Evolutionary conservation across 2,113 vertebrate genomes (phyloP), one percentile per base, ranked within the genome.

Genomic region (Penelope pileata): DNA sequence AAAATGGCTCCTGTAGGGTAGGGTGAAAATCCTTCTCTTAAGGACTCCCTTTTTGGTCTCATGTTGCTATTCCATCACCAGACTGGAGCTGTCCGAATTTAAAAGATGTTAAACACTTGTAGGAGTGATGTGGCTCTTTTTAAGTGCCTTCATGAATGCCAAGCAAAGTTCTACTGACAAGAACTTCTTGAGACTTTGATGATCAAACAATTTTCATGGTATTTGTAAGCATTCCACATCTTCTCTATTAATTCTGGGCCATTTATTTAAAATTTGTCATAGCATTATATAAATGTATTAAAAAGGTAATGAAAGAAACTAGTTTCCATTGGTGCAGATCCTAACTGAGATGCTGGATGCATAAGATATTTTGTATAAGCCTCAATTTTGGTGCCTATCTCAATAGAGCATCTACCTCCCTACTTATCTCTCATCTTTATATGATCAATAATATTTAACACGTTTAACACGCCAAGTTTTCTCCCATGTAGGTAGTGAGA

Each of bases 381-480:
- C 80, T 88, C 85, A 32, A 14, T 56, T 63, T 23, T 36, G 22
- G 23, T 78, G 53, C 17, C 15, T 78, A 12, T 54, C 58, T 36
- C 53, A 68, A 3, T 12, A n/a, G 36, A 45, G 16, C n/a, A 14
- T 26, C 24, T 77, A 8, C 6, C 11, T 60, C 24, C 56, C 27
- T 56, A 1, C 36, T 9, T 75, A 12, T 22, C 23, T 59, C 38
- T 66, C 8, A n/a, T 16, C 15, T 83, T 63, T 47, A 18, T 48
- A 18, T 0, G 1, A 58, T 70, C 34, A 24, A 2, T 75, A 43
- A 0, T 60, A 32, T 66, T 26, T 60, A 74, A 47, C 8, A 12
- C 36, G n/a, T 10, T n/a, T n/a, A n/a, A n/a, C n/a, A n/a, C 34
- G 38, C 5, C 42, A 30, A 32, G 3, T 75, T 87, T 76, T 62